These are phyloP conservation scores for Polydrusus tereticollis DNA, from an alignment of 2,888 invertebrate genomes.

Conservation along the genomic window DNA sequence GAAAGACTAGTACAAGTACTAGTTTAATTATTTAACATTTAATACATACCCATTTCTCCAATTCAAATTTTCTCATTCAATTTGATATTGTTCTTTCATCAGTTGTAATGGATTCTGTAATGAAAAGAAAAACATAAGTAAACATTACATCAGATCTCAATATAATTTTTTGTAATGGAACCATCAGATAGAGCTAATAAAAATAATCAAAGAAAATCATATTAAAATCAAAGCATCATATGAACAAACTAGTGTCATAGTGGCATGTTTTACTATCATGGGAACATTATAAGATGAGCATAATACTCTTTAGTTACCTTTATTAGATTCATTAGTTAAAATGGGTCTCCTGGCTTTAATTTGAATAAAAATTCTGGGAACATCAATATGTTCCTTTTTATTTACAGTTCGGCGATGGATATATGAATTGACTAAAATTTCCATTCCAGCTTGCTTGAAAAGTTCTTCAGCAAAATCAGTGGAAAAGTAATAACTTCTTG, in stretches of 20 bases:
- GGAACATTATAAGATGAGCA: no score
- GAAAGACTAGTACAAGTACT: no score
- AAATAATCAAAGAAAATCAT: constrained; percentile 5
- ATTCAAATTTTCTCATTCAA: no score
- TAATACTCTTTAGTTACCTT: not conserved
- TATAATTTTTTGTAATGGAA: not conserved
- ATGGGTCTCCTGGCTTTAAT: constrained; percentile 75
- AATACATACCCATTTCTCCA: no score
- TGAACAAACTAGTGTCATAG: no score
- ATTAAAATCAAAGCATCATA: constrained; percentile 5
- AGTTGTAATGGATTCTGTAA: no score
- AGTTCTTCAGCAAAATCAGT: constrained; percentile 77
- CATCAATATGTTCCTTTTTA: constrained; percentile 91
- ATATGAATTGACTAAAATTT: constrained; percentile 78
- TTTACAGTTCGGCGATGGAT: constrained; percentile 92
- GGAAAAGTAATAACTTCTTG: constrained; percentile 87
- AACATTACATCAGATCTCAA: no score
- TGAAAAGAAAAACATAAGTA: not conserved
- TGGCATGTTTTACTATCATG: no score
- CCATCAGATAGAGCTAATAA: constrained; percentile 19
- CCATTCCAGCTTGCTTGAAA: constrained; percentile 79
- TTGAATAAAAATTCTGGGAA: constrained; percentile 93
- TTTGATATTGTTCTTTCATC: no score
- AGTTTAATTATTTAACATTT: no score
- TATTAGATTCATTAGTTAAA: not conserved